Base-by-base conservation (phyloP, 92 coral and sea anemone species). In the Parazoanthus swiftii region DNA sequence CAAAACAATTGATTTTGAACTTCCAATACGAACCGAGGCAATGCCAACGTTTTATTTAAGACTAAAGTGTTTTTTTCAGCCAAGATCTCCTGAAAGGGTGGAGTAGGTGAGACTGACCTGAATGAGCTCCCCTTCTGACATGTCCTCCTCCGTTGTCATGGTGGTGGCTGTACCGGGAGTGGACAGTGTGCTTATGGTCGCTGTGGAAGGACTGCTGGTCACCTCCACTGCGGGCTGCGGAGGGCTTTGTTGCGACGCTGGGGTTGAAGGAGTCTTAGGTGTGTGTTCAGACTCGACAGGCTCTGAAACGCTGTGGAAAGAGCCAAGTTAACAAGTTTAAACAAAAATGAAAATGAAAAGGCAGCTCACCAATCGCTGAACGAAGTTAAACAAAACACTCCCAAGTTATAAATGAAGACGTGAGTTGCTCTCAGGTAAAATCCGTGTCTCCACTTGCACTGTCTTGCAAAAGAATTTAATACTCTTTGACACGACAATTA, bases 41-140 rank as follows among this genome's bases (percentile, higher is more conserved):
- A 46, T 46, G 51, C 51, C 8, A 46, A 46, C 0, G 18, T 54
- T 54, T 54, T 54, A 46, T 46, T 46, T 14, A 14, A 10, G 18
- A 54, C n/a, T 3, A 2, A 11, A 11, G 1, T 11, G 59, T 54
- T 2, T 54, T 54, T 10, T 54, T 54, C 59, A 54, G 16, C 16
- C 59, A 54, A 54, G 59, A 14, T 54, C 59, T 14, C 59, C 14
- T 54, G 16, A 54, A 54, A 11, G 58, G 58, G 58, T 51, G 58
- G 58, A 59, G n/a, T 59, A 16, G 68, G 56, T 80, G 51, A n/a
- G 71, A 33, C 92, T 44, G 33, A 97, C 99, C 98, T 97, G 99
- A 84, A 97, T 91, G 42, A 95, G 89, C 81, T 97, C 98, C 70
- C 99, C 99, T 68, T 95, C 98, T 10, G 98, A 94, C 87, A 95